phyloP scores from a whole-genome alignment of 2,888 invertebrate genomes.

The Incurvaria masculella region DNA sequence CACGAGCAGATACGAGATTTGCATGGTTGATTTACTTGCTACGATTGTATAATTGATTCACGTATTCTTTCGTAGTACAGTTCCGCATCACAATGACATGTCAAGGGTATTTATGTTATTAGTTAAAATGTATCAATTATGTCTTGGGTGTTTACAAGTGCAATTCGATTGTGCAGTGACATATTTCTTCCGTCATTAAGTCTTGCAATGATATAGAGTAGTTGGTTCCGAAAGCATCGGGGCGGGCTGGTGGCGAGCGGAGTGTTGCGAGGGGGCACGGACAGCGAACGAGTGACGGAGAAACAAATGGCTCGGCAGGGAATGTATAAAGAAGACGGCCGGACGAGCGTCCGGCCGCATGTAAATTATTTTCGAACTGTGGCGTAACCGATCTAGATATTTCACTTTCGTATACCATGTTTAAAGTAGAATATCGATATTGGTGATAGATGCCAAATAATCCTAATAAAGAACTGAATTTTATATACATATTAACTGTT shows the following conservation, averaged over 20 bases:
- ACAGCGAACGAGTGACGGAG: constrained; percentile 38
- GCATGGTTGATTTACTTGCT: no score
- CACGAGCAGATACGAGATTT: no score
- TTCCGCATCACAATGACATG: constrained; percentile 1
- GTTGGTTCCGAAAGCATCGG: no score
- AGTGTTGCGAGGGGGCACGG: background rate
- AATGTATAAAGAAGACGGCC: constrained; percentile 24
- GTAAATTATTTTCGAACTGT: constrained; percentile 14
- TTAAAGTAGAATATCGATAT: constrained; percentile 46
- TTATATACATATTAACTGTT: constrained; percentile 54
- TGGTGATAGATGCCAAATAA: constrained; percentile 57
- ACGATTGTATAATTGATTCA: background rate
- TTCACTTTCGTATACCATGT: constrained; percentile 51
- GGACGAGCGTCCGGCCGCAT: constrained; percentile 21
- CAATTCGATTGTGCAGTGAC: no score
- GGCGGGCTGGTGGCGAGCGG: background rate
- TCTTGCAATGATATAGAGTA: no score
- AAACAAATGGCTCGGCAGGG: constrained; percentile 49
- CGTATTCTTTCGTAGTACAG: background rate
- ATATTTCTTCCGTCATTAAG: no score
- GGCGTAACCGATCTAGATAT: constrained; percentile 42
- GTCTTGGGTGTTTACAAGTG: background rate
- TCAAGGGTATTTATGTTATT: background rate
- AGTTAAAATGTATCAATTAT: background rate
- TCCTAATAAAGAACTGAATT: constrained; percentile 58